Base-by-base conservation (phyloP, 2,797 vertebrate species). In the Lutjanus argentimaculatus region DNA sequence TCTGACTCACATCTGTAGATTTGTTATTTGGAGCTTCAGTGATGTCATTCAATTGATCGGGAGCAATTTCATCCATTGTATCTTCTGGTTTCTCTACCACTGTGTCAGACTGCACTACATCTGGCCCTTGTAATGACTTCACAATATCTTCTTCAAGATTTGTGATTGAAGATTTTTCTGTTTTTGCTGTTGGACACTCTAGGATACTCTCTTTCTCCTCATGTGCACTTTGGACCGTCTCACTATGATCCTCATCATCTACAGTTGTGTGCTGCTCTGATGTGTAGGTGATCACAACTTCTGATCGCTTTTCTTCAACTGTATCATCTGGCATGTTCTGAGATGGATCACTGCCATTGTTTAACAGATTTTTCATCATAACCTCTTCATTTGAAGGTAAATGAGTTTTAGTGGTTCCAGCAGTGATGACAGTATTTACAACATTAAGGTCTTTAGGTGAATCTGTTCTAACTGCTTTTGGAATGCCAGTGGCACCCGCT, bases 321-420 rank as follows among this genome's bases (percentile, higher is more conserved):
- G 59, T 43, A 42, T 85, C 63, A 40, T 25, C 25, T 48, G 45
- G 8, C 8, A 56, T 30, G 30, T 59, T 59, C 43, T 71, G 58
- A 63, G 8, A 30, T 79, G 52, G 9, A 59, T 67, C 36, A 40
- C 19, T 72, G 1, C 46, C 16, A 13, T 53, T 19, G 42, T 61
- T 36, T 4, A 64, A 68, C 16, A 3, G 2, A 48, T 45, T 48
- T 77, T 67, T 40, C 6, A 40, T 66, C 58, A 21, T 12, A 15
- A 16, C 3, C 7, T 65, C 40, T 46, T 75, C 43, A 2, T 70
- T 67, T 61, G 52, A 61, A 70, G 46, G 45, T 2, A 1, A 16
- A 75, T n/a, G 6, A 19, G 43, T 80, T 62, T 62, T 19, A 25
- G 55, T 15, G 8, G 19, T 62, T 83, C 83, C 62, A 69, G 14